A percentile compares a stretch with the other conserved stretches of the same genome.
Evolutionary conservation across 2,113 vertebrate species (phyloP).

Genomic region (Beaufortia kweichowensis): DNA sequence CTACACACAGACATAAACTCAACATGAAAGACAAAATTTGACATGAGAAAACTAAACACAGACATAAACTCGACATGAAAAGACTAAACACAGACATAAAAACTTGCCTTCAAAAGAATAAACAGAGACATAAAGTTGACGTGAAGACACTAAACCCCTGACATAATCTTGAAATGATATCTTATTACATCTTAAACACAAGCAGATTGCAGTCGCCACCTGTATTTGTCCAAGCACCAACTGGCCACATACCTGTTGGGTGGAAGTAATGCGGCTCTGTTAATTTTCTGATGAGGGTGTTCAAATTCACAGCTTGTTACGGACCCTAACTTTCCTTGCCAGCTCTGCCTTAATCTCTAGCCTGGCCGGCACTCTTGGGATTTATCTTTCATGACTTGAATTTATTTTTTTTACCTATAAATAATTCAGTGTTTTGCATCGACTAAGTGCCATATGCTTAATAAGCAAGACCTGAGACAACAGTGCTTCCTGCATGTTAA

Average conservation of each 20-base stretch:
- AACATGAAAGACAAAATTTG: neutral
- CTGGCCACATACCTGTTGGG: constrained; percentile 57
- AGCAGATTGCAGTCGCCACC: neutral
- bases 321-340: constrained; percentile 67
- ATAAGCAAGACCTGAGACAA: constrained; percentile 70
- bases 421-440: constrained; percentile 81
- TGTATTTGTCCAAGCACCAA: neutral
- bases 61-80: neutral
- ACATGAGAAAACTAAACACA: neutral
- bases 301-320: constrained; percentile 70
- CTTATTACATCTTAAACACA: neutral
- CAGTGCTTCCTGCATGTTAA: constrained; percentile 74
- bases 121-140: too few relatives aligned
- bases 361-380: constrained; percentile 62
- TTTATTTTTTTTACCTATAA: constrained; percentile 76
- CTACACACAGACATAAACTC: neutral
- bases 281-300: constrained; percentile 69
- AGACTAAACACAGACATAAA: neutral
- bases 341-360: constrained; percentile 72
- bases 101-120: too few relatives aligned
- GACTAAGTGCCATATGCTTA: constrained; percentile 80
- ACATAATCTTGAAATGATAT: too few relatives aligned
- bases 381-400: constrained; percentile 71
- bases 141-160: too few relatives aligned
- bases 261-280: constrained; percentile 56